phyloP scores from a whole-genome alignment of 2,113 vertebrate species.

The Mesembrinibis cayennensis region DNA sequence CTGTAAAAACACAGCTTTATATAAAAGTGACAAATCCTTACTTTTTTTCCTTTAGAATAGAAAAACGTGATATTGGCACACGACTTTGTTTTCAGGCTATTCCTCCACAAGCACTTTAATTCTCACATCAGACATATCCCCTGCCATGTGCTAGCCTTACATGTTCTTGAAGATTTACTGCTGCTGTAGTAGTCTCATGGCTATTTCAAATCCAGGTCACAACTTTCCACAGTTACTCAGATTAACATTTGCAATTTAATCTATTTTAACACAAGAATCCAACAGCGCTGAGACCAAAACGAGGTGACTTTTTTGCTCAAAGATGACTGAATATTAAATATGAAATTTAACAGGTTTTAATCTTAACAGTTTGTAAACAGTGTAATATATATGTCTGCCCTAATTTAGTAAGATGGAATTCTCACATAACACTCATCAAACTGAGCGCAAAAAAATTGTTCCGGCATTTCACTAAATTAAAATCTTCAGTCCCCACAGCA shows the following conservation, averaged over 20 bases:
- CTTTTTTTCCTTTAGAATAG: neutral
- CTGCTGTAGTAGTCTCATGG: constrained; percentile 29
- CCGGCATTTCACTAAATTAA: constrained; percentile 75
- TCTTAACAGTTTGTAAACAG: constrained; percentile 67
- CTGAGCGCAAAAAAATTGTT: constrained; percentile 60
- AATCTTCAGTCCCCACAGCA: constrained; percentile 62
- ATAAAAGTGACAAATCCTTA: neutral
- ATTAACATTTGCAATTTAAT: constrained; percentile 63
- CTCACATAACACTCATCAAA: constrained; percentile 65
- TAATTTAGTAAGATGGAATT: constrained; percentile 63
- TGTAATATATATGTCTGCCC: constrained; percentile 57
- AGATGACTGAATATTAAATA: constrained; percentile 60
- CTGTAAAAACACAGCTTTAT: neutral
- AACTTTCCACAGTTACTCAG: constrained; percentile 34
- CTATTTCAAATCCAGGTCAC: constrained; percentile 60
- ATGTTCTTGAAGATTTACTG: constrained; percentile 37
- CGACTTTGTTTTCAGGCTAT: neutral
- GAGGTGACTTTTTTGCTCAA: constrained; percentile 34
- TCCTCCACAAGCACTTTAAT: neutral
- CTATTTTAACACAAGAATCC: constrained; percentile 45
- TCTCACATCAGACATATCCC: neutral
- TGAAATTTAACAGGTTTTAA: constrained; percentile 70
- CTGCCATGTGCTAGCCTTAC: neutral
- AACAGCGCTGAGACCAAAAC: neutral
- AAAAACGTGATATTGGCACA: neutral